phyloP scores from a whole-genome alignment of 1,140 invertebrate genomes.

The Apis cerana region DNA sequence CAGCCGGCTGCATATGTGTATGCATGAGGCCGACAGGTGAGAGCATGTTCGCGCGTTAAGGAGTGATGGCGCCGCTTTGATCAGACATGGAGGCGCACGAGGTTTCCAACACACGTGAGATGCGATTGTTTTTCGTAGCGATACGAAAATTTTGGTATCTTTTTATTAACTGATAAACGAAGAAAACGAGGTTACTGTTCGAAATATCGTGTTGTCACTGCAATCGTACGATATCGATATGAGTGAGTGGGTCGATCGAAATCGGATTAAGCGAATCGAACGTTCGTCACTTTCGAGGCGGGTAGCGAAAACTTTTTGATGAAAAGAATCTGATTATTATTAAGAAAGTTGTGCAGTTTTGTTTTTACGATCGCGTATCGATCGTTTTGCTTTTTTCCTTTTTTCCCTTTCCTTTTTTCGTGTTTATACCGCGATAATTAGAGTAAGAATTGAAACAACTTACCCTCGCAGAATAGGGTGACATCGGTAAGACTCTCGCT shows the following conservation, averaged over 20 bases:
- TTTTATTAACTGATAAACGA: background rate
- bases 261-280: no score
- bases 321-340: no score
- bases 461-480: conserved; percentile 94
- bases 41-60: conserved; percentile 36
- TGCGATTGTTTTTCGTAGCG: background rate
- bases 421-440: background rate
- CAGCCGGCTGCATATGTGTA: conserved; percentile 12
- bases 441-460: conserved; percentile 71
- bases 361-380: no score
- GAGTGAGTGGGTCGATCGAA: no score
- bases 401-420: no score
- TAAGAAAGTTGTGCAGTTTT: no score
- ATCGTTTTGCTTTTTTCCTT: no score
- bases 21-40: background rate
- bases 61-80: conserved; percentile 46
- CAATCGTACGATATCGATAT: background rate
- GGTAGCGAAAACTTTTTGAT: no score
- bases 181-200: background rate
- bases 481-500: conserved; percentile 94
- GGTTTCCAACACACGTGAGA: background rate
- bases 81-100: conserved; percentile 38
- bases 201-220: background rate
- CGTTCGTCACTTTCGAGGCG: no score
- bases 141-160: background rate